phyloP scores from a whole-genome alignment of 1,140 invertebrate species.

The Oryzaephilus surinamensis region DNA sequence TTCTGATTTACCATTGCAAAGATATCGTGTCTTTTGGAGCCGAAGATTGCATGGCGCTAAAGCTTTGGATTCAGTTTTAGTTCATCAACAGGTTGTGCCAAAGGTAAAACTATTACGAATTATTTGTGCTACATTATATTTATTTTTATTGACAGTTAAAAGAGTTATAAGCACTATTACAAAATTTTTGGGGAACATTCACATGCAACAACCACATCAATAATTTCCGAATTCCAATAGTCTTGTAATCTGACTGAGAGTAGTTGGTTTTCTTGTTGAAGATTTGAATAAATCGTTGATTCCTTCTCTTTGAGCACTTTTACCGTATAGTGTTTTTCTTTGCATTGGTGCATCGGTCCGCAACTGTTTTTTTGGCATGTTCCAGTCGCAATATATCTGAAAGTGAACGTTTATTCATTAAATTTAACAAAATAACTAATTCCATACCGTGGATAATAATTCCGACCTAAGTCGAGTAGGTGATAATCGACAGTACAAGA shows the following conservation, averaged over 20 bases:
- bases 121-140: constrained; percentile 1
- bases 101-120: constrained; percentile 37
- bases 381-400: too few relatives aligned
- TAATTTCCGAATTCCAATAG: constrained; percentile 14
- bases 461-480: constrained; percentile 19
- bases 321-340: too few relatives aligned
- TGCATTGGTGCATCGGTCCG: too few relatives aligned
- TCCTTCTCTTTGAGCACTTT: neutral
- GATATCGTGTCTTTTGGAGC: constrained; percentile 53
- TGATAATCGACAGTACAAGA: constrained; percentile 15
- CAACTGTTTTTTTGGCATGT: too few relatives aligned
- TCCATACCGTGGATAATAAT: constrained; percentile 20
- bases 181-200: constrained; percentile 17
- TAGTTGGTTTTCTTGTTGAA: neutral
- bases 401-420: neutral
- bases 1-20: constrained; percentile 51
- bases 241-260: too few relatives aligned
- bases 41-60: constrained; percentile 42
- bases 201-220: constrained; percentile 20
- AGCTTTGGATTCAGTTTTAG: constrained; percentile 46
- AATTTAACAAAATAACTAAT: neutral
- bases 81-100: constrained; percentile 46
- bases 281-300: constrained; percentile 1
- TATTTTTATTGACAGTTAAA: constrained; percentile 6
- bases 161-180: too few relatives aligned